These are phyloP conservation scores for Marmota monax DNA, from an alignment of 2,113 vertebrate species.

Conservation along the genomic window DNA sequence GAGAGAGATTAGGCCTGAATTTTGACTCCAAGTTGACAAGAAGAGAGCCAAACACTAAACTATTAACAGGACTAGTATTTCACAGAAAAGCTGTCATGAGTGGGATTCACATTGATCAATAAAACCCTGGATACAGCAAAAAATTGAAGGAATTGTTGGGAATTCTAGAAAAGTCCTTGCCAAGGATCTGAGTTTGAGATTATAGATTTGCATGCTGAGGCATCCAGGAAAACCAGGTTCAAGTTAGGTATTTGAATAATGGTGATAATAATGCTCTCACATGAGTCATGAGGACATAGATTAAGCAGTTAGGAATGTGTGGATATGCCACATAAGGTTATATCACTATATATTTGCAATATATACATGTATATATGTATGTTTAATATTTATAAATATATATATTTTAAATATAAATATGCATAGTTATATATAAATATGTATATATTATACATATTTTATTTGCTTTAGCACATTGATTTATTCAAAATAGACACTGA, in stretches of 20 bases:
- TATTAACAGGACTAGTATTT: conserved; percentile 35
- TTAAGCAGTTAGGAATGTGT: neutral
- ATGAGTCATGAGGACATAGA: neutral
- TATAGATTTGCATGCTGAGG: neutral
- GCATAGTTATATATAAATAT: too few relatives aligned
- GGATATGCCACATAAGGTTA: neutral
- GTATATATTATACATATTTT: neutral
- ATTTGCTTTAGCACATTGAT: conserved; percentile 10
- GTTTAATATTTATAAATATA: too few relatives aligned
- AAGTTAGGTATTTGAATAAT: conserved; percentile 7
- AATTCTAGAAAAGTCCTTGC: conserved; percentile 16
- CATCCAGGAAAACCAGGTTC: neutral
- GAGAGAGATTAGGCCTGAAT: conserved; percentile 13
- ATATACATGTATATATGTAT: neutral
- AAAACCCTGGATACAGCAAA: conserved; percentile 9
- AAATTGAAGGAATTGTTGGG: neutral
- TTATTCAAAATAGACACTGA: neutral
- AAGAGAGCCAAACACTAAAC: neutral
- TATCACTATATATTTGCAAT: neutral
- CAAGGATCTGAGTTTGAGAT: conserved; percentile 8
- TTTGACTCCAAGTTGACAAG: neutral
- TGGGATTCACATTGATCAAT: neutral
- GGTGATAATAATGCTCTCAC: neutral
- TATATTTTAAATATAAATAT: too few relatives aligned
- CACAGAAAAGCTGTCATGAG: neutral